phyloP scores from a whole-genome alignment of 1,140 invertebrate species.

The Limonius californicus region DNA sequence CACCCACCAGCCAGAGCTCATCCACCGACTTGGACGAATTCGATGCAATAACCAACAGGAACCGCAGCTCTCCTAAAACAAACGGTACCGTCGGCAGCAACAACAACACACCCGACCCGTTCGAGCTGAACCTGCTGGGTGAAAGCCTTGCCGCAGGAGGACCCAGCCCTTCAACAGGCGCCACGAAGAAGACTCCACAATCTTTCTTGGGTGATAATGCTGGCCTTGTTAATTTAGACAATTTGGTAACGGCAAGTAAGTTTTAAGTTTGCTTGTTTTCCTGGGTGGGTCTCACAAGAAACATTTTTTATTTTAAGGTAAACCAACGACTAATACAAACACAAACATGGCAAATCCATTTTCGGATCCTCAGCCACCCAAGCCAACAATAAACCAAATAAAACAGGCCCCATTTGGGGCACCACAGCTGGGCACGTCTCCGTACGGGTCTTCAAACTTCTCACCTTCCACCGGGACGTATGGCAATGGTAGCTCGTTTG shows the following conservation, averaged over 20 bases:
- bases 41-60: slow-evolving; percentile 73
- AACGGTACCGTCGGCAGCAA: slow-evolving; percentile 40
- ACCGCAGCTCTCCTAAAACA: slow-evolving; percentile 49
- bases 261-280: slow-evolving; percentile 20
- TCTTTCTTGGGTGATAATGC: slow-evolving; percentile 93
- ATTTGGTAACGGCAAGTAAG: slow-evolving; percentile 68
- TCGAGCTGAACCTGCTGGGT: slow-evolving; percentile 63
- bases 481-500: not conserved
- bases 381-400: slow-evolving; percentile 54
- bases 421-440: slow-evolving; percentile 27
- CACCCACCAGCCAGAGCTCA: slow-evolving; percentile 51
- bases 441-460: slow-evolving; percentile 23
- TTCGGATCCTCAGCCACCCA: slow-evolving; percentile 41
- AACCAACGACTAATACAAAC: slow-evolving; percentile 31
- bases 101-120: slow-evolving; percentile 56
- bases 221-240: slow-evolving; percentile 90
- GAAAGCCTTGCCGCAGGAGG: slow-evolving; percentile 51
- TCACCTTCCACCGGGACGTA: not conserved
- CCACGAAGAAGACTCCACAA: slow-evolving; percentile 81
- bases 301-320: slow-evolving; percentile 26
- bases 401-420: slow-evolving; percentile 50
- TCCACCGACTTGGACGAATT: slow-evolving; percentile 79
- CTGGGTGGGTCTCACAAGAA: too few relatives aligned
- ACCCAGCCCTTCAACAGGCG: slow-evolving; percentile 47
- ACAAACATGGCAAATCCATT: slow-evolving; percentile 48